Evolutionary conservation across 2,797 vertebrate species (phyloP), one percentile per base, ranked within the genome.

Genomic region (Periophthalmus magnuspinnatus): DNA sequence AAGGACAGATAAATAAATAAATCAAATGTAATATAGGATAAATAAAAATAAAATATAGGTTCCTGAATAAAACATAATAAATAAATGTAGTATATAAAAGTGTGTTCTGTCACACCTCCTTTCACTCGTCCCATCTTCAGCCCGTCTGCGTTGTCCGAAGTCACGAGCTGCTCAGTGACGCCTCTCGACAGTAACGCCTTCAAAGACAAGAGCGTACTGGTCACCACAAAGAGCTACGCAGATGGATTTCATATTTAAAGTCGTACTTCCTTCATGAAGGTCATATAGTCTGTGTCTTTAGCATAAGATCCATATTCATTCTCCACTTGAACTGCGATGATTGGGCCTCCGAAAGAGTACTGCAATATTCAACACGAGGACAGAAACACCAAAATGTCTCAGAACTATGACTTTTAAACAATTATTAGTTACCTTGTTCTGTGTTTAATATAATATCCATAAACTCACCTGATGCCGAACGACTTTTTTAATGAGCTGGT

Each of bases 311-410:
- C 96, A 0, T 98, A 98, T 63, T 98, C 97, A 58, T 98, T 97
- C 90, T 98, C 96, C 77, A 98, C 96, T 84, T 98, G 96, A 80
- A 98, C 85, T 0, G 95, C 96, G 33, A 97, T 97, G 85, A 98
- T 94, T 66, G 96, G 95, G 0, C 96, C 96, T 41, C 96, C 95
- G 5, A 80, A 90, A 70, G 89, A 85, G 75, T 87, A 87, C 89
- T 89, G 76, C 1, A 3, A 3, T 60, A 36, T 36, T n/a, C 6
- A 19, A 36, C 58, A 36, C 6, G 59, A 17, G 22, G 2, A 56
- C 3, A 59, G 32, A 59, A 17, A 33, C 38, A 11, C 38, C 38
- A 41, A 41, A 41, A 41, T 41, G 38, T 41, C 38, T 41, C 38
- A 41, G 16, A 14, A 14, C 45, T 45, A 14, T 45, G 41, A 45